phyloP scores from a whole-genome alignment of 2,113 vertebrate genomes.

The Symphodus melops region DNA sequence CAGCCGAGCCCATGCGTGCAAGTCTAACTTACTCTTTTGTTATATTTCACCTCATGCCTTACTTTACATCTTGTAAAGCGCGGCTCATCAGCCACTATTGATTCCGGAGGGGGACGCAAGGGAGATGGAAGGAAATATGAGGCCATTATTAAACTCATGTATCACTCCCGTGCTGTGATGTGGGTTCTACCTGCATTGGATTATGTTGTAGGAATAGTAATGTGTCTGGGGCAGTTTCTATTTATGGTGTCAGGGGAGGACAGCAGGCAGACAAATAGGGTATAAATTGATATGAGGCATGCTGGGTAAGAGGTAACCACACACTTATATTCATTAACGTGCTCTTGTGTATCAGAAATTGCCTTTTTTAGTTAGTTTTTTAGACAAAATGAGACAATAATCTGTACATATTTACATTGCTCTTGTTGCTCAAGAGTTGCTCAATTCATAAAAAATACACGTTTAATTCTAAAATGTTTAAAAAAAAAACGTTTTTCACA shows the following conservation, averaged over 20 bases:
- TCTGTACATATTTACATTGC: neutral
- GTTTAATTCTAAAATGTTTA: too few species aligned
- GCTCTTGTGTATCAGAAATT: neutral
- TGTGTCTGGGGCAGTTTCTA: constrained; percentile 73
- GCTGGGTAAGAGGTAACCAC: constrained; percentile 18
- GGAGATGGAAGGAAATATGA: constrained; percentile 62
- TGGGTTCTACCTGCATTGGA: constrained; percentile 68
- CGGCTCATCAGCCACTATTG: constrained; percentile 52
- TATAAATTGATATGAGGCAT: constrained; percentile 46
- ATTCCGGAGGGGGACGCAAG: constrained; percentile 30
- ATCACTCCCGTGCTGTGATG: constrained; percentile 56
- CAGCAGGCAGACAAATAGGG: constrained; percentile 58
- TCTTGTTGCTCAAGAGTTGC: neutral
- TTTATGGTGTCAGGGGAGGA: constrained; percentile 67
- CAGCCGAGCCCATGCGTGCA: constrained; percentile 15
- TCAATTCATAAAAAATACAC: too few species aligned
- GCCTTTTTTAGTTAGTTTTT: neutral
- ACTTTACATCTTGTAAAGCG: constrained; percentile 31
- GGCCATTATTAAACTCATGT: constrained; percentile 55
- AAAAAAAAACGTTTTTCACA: neutral
- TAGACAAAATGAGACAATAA: neutral
- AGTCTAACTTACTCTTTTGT: constrained; percentile 40
- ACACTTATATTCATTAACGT: neutral
- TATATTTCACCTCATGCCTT: constrained; percentile 11
- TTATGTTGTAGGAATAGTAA: constrained; percentile 76